phyloP scores from a whole-genome alignment of 1,140 invertebrate species.

The Ceratoteleas bidentatus region DNA sequence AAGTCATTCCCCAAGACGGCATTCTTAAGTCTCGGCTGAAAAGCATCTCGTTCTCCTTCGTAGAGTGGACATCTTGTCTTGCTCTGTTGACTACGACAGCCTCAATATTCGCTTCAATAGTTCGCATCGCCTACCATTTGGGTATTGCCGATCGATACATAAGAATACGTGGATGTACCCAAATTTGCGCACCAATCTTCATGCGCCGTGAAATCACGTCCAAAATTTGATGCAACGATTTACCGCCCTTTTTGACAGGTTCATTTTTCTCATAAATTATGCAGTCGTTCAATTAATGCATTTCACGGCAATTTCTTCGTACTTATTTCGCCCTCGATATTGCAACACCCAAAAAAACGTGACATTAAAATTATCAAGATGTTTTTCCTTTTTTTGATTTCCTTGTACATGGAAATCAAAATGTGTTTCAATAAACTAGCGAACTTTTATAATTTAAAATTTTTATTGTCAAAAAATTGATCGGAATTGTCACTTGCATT shows the following conservation, averaged over 20 bases:
- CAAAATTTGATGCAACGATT: slow-evolving; percentile 20
- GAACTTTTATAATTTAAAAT: no score
- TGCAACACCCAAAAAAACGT: not conserved
- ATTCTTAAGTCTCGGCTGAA: slow-evolving; percentile 26
- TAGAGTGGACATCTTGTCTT: slow-evolving; percentile 45
- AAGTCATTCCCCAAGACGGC: slow-evolving; percentile 38
- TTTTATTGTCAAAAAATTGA: no score
- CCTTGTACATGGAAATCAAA: no score
- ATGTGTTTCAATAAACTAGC: no score
- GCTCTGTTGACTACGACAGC: slow-evolving; percentile 42
- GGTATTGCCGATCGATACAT: slow-evolving; percentile 32
- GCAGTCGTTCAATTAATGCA: slow-evolving; percentile 17
- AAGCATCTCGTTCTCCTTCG: slow-evolving; percentile 44
- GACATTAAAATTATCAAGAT: not conserved
- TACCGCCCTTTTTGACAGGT: slow-evolving; percentile 3
- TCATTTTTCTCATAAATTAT: slow-evolving; percentile 25
- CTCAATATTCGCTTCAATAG: slow-evolving; percentile 48
- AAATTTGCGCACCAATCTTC: slow-evolving; percentile 15
- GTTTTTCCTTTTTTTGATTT: no score
- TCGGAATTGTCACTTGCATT: no score
- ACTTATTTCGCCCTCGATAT: not conserved
- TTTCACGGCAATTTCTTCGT: not conserved
- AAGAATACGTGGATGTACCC: slow-evolving; percentile 18
- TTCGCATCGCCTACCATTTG: slow-evolving; percentile 37
- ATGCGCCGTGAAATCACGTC: slow-evolving; percentile 26